These are phyloP conservation scores for Holothuria glaberrima DNA, from an alignment of 35 echinoderm and acorn worm species.

Conservation along the genomic window DNA sequence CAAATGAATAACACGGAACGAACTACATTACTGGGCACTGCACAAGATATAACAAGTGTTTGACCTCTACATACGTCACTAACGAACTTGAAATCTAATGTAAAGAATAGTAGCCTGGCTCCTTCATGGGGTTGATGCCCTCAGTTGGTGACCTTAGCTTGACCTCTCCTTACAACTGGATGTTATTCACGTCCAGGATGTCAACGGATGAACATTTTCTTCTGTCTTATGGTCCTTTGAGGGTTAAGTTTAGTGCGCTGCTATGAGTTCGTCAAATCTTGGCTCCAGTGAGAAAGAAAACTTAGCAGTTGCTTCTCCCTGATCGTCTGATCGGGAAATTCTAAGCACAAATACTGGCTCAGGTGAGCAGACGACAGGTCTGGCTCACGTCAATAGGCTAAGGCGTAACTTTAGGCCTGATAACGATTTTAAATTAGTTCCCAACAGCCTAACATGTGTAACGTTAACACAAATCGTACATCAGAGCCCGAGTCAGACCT, in stretches of 20 bases:
- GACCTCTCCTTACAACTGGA: neutral
- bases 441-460: neutral
- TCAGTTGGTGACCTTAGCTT: too few relatives aligned
- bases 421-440: neutral
- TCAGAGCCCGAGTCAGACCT: too few relatives aligned
- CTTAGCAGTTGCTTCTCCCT: neutral
- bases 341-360: neutral
- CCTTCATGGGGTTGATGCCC: too few relatives aligned
- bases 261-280: neutral
- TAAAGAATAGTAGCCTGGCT: too few relatives aligned
- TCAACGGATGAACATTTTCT: neutral
- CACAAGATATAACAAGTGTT: conserved; percentile 18
- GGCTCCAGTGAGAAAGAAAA: neutral
- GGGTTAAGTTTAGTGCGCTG: neutral
- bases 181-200: neutral
- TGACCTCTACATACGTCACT: too few relatives aligned
- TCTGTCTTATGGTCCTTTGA: neutral
- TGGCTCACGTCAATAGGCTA: neutral
- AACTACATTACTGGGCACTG: conserved; percentile 12
- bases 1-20: too few relatives aligned
- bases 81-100: too few relatives aligned
- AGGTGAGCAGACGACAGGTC: neutral
- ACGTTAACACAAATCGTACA: neutral
- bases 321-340: conserved; percentile 15
- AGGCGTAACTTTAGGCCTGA: neutral